Evolutionary conservation across 2,113 vertebrate species (phyloP).

Genomic region (Australoheros scitulus): DNA sequence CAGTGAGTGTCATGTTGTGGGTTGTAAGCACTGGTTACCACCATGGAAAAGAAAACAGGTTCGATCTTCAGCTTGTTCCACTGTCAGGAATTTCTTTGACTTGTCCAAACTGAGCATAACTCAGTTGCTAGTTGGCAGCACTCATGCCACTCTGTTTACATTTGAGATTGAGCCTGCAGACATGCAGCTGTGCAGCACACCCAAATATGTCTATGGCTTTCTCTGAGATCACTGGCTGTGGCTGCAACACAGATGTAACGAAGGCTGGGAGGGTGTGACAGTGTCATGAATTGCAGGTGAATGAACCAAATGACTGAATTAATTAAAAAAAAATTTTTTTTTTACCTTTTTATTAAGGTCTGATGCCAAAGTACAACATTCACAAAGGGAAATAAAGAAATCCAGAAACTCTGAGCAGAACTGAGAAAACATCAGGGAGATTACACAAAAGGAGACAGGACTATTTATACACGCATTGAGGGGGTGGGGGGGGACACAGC

Average conservation of each 20-base stretch:
- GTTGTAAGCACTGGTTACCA: neutral
- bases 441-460: neutral
- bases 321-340: too few species aligned
- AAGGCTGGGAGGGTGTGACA: neutral
- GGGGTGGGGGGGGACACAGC: neutral
- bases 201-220: conserved; percentile 49
- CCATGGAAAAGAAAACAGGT: too few species aligned
- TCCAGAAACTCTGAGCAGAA: neutral
- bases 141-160: conserved; percentile 28
- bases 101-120: conserved; percentile 23
- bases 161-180: neutral
- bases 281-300: neutral
- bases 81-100: neutral
- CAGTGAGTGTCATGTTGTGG: neutral
- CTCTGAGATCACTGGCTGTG: neutral
- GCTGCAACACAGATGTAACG: too few species aligned
- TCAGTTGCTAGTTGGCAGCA: conserved; percentile 4
- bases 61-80: neutral
- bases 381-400: neutral
- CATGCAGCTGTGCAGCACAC: neutral
- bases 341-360: neutral
- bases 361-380: neutral
- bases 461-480: too few species aligned
- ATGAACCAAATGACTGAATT: neutral
- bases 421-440: too few species aligned